Base-by-base conservation (phyloP, 2,797 vertebrate species). In the Champsocephalus gunnari region DNA sequence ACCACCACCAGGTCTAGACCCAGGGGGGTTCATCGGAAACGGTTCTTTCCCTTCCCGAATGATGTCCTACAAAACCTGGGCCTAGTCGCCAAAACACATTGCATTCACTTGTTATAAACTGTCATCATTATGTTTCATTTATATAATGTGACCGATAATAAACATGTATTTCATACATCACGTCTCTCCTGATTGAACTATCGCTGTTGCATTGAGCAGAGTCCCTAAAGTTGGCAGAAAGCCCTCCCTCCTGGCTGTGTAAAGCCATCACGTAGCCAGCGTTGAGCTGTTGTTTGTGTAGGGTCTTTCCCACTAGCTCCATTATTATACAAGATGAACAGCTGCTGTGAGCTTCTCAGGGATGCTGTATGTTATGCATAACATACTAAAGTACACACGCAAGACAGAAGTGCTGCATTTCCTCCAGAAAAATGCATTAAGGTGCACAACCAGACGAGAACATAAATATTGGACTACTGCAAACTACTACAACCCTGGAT, bases 331-430 rank as follows among this genome's bases (percentile, higher is more conserved):
- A 74, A 77, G 66, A 75, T 1, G 1, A 86, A 53, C 79, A 90
- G 80, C 84, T 89, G 82, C 62, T 67, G 45, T 67, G 43, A 85
- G 72, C 44, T 34, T 84, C 73, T 77, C 53, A 8, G 70, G 68
- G 65, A 83, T 62, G 53, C 67, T 72, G 49, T 70, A 67, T 59
- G 63, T 66, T 69, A 24, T 32, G 60, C 60, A 56, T 51, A 56
- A 48, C 51, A 72, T 70, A 58, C 71, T 64, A 79, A 67, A 58
- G 41, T 76, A 72, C 55, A 75, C 38, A 43, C 19, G 76, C 28
- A n/a, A 67, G 66, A 77, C 57, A 70, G 64, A 45, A 69, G 28
- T 7, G 47, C 67, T 69, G 61, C 17, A 43, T 74, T 69, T 45
- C 12, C 54, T 75, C 34, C 61, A 55, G 49, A 53, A 11, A 74